A percentile compares a stretch with the other conserved stretches of the same genome.
phyloP scores from a whole-genome alignment of 2,797 vertebrate genomes.

The Channallabes apus region DNA sequence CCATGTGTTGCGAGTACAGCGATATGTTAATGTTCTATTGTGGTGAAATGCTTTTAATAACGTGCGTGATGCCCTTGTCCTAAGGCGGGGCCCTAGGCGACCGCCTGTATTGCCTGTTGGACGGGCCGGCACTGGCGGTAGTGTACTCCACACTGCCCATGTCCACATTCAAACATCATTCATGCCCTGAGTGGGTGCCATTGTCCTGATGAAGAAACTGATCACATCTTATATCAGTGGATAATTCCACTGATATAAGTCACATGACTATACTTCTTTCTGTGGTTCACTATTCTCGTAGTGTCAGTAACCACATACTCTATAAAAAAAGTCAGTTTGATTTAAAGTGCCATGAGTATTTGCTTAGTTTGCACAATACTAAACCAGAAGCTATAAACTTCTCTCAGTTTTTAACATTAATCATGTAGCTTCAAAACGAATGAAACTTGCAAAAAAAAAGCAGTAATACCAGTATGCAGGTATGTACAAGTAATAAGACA shows the following conservation, averaged over 20 bases:
- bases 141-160: neutral
- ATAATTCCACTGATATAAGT: neutral
- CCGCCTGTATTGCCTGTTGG: no score
- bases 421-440: neutral
- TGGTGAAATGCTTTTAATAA: no score
- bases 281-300: neutral
- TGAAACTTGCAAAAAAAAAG: neutral
- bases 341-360: neutral
- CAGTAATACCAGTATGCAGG: neutral
- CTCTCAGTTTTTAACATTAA: neutral
- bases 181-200: neutral
- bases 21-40: no score
- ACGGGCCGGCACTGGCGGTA: no score
- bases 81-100: no score
- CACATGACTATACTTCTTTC: neutral
- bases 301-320: neutral
- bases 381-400: neutral
- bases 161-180: neutral
- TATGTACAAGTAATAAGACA: no score
- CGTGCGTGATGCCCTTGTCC: no score
- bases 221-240: neutral
- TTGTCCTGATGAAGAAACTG: neutral
- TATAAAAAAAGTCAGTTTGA: neutral
- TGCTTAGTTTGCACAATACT: neutral
- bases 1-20: no score